These are phyloP conservation scores for Agrochola litura DNA, from an alignment of 2,888 invertebrate species.

Conservation along the genomic window DNA sequence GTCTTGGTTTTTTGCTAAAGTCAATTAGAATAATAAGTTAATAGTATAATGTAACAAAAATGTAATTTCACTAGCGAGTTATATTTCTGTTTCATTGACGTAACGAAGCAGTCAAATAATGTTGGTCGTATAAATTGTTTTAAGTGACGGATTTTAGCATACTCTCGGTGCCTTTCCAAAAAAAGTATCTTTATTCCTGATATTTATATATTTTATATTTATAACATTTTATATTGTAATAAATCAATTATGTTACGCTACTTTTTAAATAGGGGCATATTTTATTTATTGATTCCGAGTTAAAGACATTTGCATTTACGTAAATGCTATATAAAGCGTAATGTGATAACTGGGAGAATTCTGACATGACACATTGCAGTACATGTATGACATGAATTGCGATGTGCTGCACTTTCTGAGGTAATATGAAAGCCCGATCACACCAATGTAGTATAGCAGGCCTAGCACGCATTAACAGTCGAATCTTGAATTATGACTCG, in stretches of 20 bases:
- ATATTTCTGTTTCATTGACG: constrained; percentile 33
- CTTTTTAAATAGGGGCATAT: constrained; percentile 45
- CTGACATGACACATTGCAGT: constrained; percentile 40
- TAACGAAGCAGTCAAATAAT: constrained; percentile 33
- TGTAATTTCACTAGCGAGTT: constrained; percentile 27
- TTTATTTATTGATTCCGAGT: constrained; percentile 52
- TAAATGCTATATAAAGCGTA: constrained; percentile 30
- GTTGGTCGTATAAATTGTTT: constrained; percentile 48
- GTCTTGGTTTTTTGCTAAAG: constrained; percentile 40
- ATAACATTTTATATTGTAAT: constrained; percentile 47
- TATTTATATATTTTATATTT: constrained; percentile 53
- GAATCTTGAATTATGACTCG: neutral
- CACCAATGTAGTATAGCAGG: constrained; percentile 11
- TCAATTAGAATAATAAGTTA: constrained; percentile 53
- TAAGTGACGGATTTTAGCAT: constrained; percentile 43
- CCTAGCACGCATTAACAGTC: constrained; percentile 37
- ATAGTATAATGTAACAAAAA: constrained; percentile 34
- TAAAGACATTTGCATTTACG: constrained; percentile 50
- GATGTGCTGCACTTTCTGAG: constrained; percentile 32
- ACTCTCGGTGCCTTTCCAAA: constrained; percentile 58
- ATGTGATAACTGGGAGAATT: constrained; percentile 38
- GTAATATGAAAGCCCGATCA: constrained; percentile 12
- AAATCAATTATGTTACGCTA: constrained; percentile 51
- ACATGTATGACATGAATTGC: constrained; percentile 25
- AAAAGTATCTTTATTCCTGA: constrained; percentile 45